Evolutionary conservation across 2,113 vertebrate species (phyloP).

Genomic region (Conger conger): DNA sequence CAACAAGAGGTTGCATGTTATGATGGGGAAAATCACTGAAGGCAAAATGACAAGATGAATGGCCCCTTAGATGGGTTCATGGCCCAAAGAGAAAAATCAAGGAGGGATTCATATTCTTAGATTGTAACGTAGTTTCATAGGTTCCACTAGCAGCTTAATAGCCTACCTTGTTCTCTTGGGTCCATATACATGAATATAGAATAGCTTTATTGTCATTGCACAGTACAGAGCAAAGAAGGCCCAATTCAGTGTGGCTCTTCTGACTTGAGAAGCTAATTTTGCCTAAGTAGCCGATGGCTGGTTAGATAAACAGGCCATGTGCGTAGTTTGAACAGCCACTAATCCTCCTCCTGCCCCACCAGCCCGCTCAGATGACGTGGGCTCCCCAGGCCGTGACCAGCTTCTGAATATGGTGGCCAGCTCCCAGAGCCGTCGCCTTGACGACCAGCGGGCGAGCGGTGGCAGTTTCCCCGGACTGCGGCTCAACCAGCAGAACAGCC

Average conservation of each 20-base stretch:
- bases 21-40: background rate
- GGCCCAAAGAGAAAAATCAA: background rate
- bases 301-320: too few relatives aligned
- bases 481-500: constrained; percentile 65
- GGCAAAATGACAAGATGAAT: background rate
- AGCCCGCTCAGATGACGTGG: constrained; percentile 73
- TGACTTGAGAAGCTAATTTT: too few relatives aligned
- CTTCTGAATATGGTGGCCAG: constrained; percentile 75
- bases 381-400: constrained; percentile 75
- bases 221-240: too few relatives aligned
- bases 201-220: too few relatives aligned
- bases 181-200: too few relatives aligned
- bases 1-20: background rate
- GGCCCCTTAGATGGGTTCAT: background rate
- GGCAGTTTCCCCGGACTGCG: constrained; percentile 80
- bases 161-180: too few relatives aligned
- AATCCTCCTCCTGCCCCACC: background rate
- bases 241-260: too few relatives aligned
- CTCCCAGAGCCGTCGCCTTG: constrained; percentile 78
- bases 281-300: too few relatives aligned
- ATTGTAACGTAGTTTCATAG: background rate
- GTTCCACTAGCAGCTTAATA: background rate
- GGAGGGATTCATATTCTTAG: too few relatives aligned
- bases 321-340: background rate
- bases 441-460: constrained; percentile 78